Conservation (phyloP, 2,113 vertebrate species). For the Tragelaphus imberbis region DNA sequence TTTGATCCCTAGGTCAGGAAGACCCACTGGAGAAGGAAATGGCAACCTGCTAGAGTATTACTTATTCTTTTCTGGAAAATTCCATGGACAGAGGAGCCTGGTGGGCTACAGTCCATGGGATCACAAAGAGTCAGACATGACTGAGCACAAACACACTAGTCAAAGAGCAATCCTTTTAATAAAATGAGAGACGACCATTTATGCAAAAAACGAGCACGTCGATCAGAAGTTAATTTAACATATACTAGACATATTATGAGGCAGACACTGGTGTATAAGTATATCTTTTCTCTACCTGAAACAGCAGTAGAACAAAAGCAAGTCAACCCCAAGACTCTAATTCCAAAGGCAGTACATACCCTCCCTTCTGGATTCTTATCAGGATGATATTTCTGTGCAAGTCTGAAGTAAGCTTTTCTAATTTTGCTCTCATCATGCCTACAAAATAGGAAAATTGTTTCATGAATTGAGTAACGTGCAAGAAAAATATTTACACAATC, state of each 20-base stretch:
- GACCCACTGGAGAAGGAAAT: not conserved
- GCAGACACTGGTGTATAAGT: not conserved
- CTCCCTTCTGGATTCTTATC: conserved; percentile 99
- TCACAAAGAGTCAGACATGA: not conserved
- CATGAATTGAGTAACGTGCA: not conserved
- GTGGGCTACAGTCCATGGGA: not conserved
- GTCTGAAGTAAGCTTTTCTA: conserved; percentile 97
- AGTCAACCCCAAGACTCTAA: not conserved
- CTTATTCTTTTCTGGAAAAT: not conserved
- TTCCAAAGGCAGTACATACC: conserved; percentile 80
- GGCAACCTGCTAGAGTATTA: not conserved
- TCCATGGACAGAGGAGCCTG: not conserved
- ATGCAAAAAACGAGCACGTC: not conserved
- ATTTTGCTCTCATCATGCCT: conserved; percentile 98
- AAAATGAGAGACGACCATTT: not conserved
- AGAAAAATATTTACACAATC: not conserved
- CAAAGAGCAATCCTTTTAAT: not conserved
- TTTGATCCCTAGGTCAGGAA: not conserved
- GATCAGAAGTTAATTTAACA: not conserved
- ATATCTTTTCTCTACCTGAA: not conserved
- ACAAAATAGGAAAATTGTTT: conserved; percentile 51
- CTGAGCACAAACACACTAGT: not conserved
- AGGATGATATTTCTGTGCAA: conserved; percentile 98
- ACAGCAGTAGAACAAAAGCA: not conserved
- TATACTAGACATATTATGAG: not conserved